Percentiles rank a stretch among this genome's conserved stretches.
phyloP scores from a whole-genome alignment of 1,140 invertebrate species.

The Cylas formicarius region DNA sequence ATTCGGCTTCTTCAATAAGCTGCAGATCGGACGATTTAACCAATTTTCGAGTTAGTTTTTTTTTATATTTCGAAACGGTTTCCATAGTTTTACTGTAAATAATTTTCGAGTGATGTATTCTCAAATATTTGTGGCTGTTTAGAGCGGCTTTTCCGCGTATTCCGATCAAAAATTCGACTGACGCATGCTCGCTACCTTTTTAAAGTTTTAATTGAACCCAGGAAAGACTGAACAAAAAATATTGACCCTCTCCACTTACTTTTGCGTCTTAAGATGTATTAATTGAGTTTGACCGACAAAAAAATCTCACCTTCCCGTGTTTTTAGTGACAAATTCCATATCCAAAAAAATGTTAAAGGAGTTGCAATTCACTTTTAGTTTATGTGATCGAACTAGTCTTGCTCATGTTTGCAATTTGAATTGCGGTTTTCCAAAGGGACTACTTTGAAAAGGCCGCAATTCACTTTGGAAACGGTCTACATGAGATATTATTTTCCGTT shows the following conservation, averaged over 20 bases:
- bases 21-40: too few relatives aligned
- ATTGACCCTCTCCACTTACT: not conserved
- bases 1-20: too few relatives aligned
- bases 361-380: slow-evolving; percentile 32
- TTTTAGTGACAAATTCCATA: slow-evolving; percentile 9
- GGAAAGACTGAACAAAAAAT: not conserved
- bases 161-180: too few relatives aligned
- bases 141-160: too few relatives aligned
- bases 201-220: not conserved
- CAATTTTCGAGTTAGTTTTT: too few relatives aligned
- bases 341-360: slow-evolving; percentile 6
- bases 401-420: slow-evolving; percentile 25
- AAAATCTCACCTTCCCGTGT: slow-evolving; percentile 13
- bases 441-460: slow-evolving; percentile 4
- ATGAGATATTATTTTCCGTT: slow-evolving; percentile 2
- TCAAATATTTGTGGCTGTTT: too few relatives aligned
- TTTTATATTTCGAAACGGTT: too few relatives aligned
- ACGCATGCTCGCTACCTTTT: slow-evolving; percentile 3
- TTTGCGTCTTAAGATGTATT: not conserved
- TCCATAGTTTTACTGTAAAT: too few relatives aligned
- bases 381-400: slow-evolving; percentile 38
- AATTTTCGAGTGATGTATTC: too few relatives aligned
- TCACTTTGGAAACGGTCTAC: not conserved
- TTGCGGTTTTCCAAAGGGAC: slow-evolving; percentile 4
- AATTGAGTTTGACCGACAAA: slow-evolving; percentile 4